A percentile compares a stretch with the other conserved stretches of the same genome.
Evolutionary conservation across 2,797 vertebrate genomes (phyloP).

Genomic region (Gymnothorax javanicus): DNA sequence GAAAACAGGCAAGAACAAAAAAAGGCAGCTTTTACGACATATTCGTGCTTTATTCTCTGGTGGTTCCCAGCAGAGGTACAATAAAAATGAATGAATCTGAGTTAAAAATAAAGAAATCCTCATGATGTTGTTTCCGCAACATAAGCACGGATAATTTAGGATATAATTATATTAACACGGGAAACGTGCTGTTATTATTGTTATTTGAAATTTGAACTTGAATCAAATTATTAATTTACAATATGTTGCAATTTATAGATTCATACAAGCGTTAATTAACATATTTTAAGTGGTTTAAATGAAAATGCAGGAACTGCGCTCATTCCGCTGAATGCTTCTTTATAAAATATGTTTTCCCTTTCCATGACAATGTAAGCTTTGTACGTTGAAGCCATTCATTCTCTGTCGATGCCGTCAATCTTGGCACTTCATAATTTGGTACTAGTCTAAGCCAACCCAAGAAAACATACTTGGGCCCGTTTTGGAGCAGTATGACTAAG

Average conservation of each 20-base stretch:
- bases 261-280: too few relatives aligned
- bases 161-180: too few relatives aligned
- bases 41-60: neutral
- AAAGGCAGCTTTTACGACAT: neutral
- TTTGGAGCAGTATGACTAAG: neutral
- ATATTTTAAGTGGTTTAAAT: neutral
- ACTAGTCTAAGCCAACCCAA: neutral
- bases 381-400: neutral
- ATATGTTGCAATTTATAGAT: too few relatives aligned
- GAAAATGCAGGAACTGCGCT: neutral
- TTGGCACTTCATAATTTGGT: neutral
- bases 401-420: neutral
- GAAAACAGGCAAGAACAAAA: neutral
- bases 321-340: neutral
- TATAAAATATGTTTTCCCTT: too few relatives aligned
- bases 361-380: neutral
- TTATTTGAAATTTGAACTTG: too few relatives aligned
- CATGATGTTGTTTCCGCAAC: neutral
- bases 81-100: neutral
- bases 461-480: neutral
- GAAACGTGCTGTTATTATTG: neutral
- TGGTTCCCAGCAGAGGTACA: neutral
- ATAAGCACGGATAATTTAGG: neutral
- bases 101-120: neutral
- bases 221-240: too few relatives aligned